A percentile compares a stretch with the other conserved stretches of the same genome.
Conservation (phyloP, 2,797 vertebrate species). For the Fringilla coelebs region DNA sequence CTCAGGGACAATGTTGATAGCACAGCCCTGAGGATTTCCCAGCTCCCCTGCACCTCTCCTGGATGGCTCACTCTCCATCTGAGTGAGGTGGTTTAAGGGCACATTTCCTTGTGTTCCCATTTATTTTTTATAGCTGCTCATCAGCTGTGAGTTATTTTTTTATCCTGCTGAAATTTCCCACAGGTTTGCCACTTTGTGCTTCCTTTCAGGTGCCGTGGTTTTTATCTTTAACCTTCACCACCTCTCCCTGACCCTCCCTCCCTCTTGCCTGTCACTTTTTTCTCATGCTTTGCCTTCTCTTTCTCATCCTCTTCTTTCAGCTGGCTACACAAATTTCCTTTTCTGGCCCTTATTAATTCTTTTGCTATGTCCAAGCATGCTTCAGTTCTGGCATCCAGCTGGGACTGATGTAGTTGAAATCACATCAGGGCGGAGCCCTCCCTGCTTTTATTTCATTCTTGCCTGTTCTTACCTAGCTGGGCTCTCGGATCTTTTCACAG, state of each 20-base stretch:
- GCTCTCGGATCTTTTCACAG: background rate
- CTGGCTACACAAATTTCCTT: background rate
- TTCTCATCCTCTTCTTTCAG: background rate
- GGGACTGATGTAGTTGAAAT: background rate
- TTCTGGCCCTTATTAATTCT: background rate
- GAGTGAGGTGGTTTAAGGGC: background rate
- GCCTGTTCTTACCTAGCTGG: background rate
- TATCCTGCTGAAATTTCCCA: background rate
- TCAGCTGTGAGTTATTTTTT: background rate
- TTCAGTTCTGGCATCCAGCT: background rate
- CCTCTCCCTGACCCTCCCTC: background rate
- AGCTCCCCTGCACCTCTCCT: background rate
- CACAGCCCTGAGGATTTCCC: background rate
- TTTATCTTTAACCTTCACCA: background rate
- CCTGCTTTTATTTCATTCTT: background rate
- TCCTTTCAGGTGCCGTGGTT: background rate
- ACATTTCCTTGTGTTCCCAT: background rate
- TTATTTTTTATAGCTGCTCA: background rate
- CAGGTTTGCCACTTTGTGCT: background rate
- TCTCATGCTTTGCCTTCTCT: background rate
- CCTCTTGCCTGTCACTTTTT: background rate
- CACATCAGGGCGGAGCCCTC: background rate
- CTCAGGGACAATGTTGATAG: no score
- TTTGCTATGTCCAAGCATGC: background rate
- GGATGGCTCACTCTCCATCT: fast-evolving